Conservation (phyloP, 2,797 vertebrate genomes). For the Trichosurus vulpecula region DNA sequence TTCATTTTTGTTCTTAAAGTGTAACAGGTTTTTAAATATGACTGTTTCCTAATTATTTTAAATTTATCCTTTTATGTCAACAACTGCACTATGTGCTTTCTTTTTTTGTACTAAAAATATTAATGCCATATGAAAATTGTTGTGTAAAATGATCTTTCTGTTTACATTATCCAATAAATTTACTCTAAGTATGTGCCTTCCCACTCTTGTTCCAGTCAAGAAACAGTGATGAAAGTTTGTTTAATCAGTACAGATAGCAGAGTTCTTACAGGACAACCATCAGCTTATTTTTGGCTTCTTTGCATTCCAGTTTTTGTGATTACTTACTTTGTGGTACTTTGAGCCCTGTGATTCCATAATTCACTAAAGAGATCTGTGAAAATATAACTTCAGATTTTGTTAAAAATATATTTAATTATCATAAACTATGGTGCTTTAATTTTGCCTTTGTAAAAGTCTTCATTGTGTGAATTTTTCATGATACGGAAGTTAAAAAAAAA, state of each 20-base stretch:
- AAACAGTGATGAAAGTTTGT: conserved; percentile 69
- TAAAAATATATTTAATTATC: conserved; percentile 6
- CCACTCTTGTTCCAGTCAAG: conserved; percentile 71
- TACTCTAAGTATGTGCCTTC: neutral
- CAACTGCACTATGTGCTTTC: neutral
- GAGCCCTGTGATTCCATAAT: conserved; percentile 67
- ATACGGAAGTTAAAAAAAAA: conserved; percentile 38
- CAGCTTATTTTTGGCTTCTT: conserved; percentile 77
- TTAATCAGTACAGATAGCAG: conserved; percentile 71
- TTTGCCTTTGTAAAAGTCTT: conserved; percentile 4
- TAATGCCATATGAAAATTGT: conserved; percentile 27
- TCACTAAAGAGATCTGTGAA: conserved; percentile 51
- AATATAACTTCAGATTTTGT: conserved; percentile 25
- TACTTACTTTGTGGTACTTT: conserved; percentile 62
- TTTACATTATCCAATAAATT: neutral
- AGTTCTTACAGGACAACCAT: conserved; percentile 69
- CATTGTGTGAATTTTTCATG: conserved; percentile 21
- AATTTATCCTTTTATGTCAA: conserved; percentile 13
- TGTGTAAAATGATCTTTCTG: conserved; percentile 14
- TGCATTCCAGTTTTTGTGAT: conserved; percentile 77
- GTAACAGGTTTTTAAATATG: neutral
- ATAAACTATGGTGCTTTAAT: neutral
- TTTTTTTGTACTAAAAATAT: conserved; percentile 44
- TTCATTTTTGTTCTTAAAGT: conserved; percentile 25
- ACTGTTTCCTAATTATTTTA: neutral